Base-by-base conservation (phyloP, 2,113 vertebrate genomes). In the Platysternon megacephalum region DNA sequence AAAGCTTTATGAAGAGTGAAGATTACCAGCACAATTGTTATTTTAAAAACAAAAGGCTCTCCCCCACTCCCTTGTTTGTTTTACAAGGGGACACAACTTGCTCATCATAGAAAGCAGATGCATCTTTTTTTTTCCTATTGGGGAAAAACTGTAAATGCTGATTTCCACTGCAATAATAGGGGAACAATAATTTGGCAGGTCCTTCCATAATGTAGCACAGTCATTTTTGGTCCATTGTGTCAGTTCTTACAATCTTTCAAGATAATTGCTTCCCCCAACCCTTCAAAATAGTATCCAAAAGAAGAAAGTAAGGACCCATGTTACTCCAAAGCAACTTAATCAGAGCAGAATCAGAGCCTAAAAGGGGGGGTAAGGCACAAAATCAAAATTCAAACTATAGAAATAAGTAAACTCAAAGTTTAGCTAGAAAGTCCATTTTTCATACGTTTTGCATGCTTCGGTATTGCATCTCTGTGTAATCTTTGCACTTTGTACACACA, bases 311-410 rank as follows among this genome's bases (percentile, higher is more conserved):
- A 84, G 88, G 10, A 5, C n/a, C 89, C 86, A 2, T 52, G 92
- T 13, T 3, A 78, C 56, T 76, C 82, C 29, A 65, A 72, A 72
- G 6, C 1, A 80, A 80, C 52, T 81, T 81, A 35, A 74, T 2
- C 8, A 14, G n/a, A 14, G 56, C 3, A 13, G 1, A 0, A 28
- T 4, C 13, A 78, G 55, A 2, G 22, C 61, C 79, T 4, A 52
- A 82, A 82, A 90, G 85, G 58, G 16, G 55, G 2, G 26, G 3
- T 39, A 5, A 3, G 79, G 46, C 42, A 39, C 46, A 35, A 58
- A 53, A 32, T 11, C 35, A 39, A 21, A 35, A 28, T 7, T 44
- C 5, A 68, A 87, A 84, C 16, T 0, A 48, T 2, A 12, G 26
- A 5, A 79, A 22, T 80, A 80, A 51, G 10, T 32, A 86, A 89